Evolutionary conservation across 2,888 invertebrate genomes (phyloP).

Genomic region (Ctenicera cuprea): DNA sequence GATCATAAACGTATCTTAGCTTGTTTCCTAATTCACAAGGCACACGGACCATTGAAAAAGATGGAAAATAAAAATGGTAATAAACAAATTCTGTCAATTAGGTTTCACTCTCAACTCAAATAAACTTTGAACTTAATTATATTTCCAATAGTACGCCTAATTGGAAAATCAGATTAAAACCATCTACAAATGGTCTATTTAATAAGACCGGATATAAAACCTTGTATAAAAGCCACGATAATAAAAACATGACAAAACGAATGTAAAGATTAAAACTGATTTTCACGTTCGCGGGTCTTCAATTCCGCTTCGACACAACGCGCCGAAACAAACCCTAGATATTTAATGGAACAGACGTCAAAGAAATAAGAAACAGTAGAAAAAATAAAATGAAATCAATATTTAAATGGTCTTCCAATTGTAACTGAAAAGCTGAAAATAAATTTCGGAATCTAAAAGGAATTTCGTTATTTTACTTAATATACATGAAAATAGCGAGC

Average conservation of each 20-base stretch:
- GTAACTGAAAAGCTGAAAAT: constrained; percentile 27
- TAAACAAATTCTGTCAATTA: constrained; percentile 23
- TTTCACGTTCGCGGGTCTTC: constrained; percentile 34
- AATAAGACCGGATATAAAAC: constrained; percentile 44
- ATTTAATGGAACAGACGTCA: constrained; percentile 50
- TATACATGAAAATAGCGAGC: constrained; percentile 30
- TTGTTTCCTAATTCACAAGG: constrained; percentile 20
- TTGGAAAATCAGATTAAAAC: constrained; percentile 42
- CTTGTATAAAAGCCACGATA: constrained; percentile 36
- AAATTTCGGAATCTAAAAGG: constrained; percentile 36
- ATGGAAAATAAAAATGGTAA: constrained; percentile 13
- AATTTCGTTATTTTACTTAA: constrained; percentile 29
- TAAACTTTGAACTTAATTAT: constrained; percentile 34
- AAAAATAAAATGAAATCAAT: constrained; percentile 43
- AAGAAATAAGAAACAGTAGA: constrained; percentile 46
- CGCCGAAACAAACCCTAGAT: constrained; percentile 47
- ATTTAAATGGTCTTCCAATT: constrained; percentile 35
- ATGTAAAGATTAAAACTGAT: constrained; percentile 47
- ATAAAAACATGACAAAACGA: constrained; percentile 44
- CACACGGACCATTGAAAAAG: constrained; percentile 29
- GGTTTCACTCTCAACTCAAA: constrained; percentile 13
- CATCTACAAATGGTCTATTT: constrained; percentile 31
- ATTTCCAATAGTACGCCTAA: constrained; percentile 36
- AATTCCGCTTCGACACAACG: constrained; percentile 29
- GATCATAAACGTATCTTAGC: neutral